Percentiles rank a stretch among this genome's conserved stretches.
phyloP scores from a whole-genome alignment of 2,113 vertebrate genomes.

The Dunckerocampus dactyliophorus region DNA sequence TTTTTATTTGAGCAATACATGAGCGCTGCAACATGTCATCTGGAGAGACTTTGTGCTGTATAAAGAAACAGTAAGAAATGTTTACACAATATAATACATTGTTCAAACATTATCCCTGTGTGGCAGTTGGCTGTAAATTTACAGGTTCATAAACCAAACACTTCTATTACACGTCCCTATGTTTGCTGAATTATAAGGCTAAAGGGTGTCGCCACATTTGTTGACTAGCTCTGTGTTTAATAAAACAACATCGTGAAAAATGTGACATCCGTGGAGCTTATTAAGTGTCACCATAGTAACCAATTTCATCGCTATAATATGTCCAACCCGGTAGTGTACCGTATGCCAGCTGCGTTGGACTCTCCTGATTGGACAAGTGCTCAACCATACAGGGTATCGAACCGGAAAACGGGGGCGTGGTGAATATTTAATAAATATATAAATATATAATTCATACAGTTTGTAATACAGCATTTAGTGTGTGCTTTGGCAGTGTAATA shows the following conservation, averaged over 20 bases:
- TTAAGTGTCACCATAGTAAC: constrained; percentile 55
- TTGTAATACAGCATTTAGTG: too few relatives aligned
- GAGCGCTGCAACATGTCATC: not conserved
- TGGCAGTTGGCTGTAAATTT: not conserved
- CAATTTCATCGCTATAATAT: constrained; percentile 37
- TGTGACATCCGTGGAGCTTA: constrained; percentile 20
- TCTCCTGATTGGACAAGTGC: constrained; percentile 61
- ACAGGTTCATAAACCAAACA: not conserved
- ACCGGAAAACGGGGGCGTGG: constrained; percentile 13
- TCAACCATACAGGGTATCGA: constrained; percentile 34
- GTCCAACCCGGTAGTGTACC: constrained; percentile 30
- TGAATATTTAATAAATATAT: constrained; percentile 1
- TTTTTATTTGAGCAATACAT: too few relatives aligned
- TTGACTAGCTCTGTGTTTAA: not conserved
- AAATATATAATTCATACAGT: too few relatives aligned
- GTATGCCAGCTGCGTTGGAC: constrained; percentile 66
- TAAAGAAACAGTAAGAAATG: not conserved
- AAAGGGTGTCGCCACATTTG: not conserved
- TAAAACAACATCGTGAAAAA: constrained; percentile 16
- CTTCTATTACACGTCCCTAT: not conserved
- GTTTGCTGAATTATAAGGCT: not conserved
- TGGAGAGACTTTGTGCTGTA: not conserved
- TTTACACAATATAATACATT: not conserved
- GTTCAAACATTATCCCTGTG: not conserved
- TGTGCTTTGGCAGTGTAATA: too few relatives aligned